Percentiles rank a stretch among this genome's conserved stretches.
These are phyloP conservation scores for Ladona fulva DNA, from an alignment of 1,140 invertebrate species.

Conservation along the genomic window DNA sequence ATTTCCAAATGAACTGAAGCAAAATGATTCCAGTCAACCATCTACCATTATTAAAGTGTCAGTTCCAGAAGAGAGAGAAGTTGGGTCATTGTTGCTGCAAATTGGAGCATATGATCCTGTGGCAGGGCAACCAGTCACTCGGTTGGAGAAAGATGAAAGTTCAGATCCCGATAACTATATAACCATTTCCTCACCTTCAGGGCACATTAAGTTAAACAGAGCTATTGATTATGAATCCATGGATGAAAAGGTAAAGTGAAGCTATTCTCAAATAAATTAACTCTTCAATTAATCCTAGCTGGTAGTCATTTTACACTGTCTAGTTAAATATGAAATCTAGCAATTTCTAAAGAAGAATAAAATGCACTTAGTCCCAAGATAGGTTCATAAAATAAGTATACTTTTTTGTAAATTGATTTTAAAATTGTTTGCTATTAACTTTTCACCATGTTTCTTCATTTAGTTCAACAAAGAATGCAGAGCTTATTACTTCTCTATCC, in stretches of 20 bases:
- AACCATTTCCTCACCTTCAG: conserved; percentile 50
- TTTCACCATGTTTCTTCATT: too few species aligned
- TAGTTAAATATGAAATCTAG: too few species aligned
- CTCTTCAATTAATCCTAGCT: too few species aligned
- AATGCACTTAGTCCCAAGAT: too few species aligned
- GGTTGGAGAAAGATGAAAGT: conserved; percentile 42
- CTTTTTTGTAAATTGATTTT: too few species aligned
- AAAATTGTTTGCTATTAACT: too few species aligned
- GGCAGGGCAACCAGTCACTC: conserved; percentile 49
- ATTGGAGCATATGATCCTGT: conserved; percentile 63
- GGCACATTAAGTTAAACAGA: conserved; percentile 59
- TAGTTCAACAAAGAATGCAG: too few species aligned
- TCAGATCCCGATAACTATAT: conserved; percentile 36
- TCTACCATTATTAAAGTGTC: conserved; percentile 56
- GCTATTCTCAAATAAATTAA: too few species aligned
- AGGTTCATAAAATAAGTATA: too few species aligned
- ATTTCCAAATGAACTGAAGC: neutral
- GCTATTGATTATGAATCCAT: conserved; percentile 65
- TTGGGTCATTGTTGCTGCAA: conserved; percentile 65
- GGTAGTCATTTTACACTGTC: too few species aligned
- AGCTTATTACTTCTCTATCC: too few species aligned
- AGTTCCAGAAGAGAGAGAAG: conserved; percentile 65
- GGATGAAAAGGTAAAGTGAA: conserved; percentile 42
- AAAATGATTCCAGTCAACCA: neutral
- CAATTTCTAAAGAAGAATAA: too few species aligned